Conservation (phyloP, 2,797 vertebrate species). For the Heteromormyrus szaboi region DNA sequence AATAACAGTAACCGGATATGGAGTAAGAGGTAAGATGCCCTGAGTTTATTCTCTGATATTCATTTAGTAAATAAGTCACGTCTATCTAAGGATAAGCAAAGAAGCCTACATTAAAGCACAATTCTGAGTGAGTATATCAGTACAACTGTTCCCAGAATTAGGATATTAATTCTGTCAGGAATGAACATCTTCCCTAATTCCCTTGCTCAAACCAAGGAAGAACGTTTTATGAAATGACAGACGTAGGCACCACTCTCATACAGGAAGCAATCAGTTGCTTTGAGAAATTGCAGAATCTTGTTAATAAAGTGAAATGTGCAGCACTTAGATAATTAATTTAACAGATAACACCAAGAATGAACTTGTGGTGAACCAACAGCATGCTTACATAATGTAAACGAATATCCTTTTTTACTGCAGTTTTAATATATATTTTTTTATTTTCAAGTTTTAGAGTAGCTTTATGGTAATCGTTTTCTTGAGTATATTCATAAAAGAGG, state of each 20-base stretch:
- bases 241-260: not conserved
- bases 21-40: not conserved
- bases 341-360: not conserved
- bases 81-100: not conserved
- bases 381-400: not conserved
- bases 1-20: not conserved
- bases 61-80: not conserved
- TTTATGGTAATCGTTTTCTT: constrained; percentile 6
- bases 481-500: constrained; percentile 8
- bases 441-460: not conserved
- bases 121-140: not conserved
- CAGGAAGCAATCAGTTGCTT: not conserved
- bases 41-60: not conserved
- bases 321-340: not conserved
- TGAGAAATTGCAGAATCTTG: not conserved
- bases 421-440: not conserved
- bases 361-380: not conserved
- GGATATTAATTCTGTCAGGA: not conserved
- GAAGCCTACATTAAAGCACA: not conserved
- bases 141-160: not conserved
- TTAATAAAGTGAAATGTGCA: not conserved
- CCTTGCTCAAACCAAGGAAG: not conserved
- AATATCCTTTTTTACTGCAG: not conserved
- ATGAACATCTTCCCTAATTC: not conserved
- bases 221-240: not conserved